These are phyloP conservation scores for Syrrhaptes paradoxus DNA, from an alignment of 2,113 vertebrate genomes.

Conservation along the genomic window DNA sequence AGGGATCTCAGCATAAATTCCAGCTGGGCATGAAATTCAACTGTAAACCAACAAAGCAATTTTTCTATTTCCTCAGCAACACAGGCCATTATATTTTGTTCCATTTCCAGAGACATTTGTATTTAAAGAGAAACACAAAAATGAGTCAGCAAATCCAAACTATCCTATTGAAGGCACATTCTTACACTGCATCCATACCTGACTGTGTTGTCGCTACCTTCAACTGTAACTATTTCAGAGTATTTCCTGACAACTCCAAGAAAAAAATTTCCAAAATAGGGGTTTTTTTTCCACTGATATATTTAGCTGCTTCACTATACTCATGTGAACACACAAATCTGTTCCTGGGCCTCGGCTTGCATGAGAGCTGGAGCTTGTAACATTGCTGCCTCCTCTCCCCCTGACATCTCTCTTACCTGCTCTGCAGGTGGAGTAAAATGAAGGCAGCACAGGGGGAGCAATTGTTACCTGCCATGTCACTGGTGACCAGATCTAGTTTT, in stretches of 20 bases:
- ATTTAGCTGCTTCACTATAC: neutral
- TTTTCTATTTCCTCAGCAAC: neutral
- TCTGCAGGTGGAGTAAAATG: neutral
- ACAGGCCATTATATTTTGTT: neutral
- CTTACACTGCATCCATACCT: neutral
- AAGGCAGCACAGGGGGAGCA: neutral
- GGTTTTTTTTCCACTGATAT: neutral
- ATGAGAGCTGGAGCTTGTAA: neutral
- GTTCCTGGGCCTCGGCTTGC: neutral
- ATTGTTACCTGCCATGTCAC: conserved; percentile 81
- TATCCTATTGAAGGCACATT: neutral
- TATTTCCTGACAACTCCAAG: neutral
- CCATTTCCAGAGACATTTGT: neutral
- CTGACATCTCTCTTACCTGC: too few species aligned
- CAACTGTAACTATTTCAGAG: neutral
- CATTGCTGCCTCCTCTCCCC: neutral
- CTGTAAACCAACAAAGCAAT: neutral
- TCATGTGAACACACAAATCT: neutral
- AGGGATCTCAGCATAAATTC: neutral
- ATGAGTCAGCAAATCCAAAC: neutral
- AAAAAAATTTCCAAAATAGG: neutral
- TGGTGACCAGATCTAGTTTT: conserved; percentile 84
- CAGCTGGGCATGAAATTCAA: neutral
- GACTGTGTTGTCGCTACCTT: neutral
- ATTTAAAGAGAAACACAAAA: neutral